Base-by-base conservation (phyloP, 1,140 invertebrate species). In the Heliconius eleuchia region DNA sequence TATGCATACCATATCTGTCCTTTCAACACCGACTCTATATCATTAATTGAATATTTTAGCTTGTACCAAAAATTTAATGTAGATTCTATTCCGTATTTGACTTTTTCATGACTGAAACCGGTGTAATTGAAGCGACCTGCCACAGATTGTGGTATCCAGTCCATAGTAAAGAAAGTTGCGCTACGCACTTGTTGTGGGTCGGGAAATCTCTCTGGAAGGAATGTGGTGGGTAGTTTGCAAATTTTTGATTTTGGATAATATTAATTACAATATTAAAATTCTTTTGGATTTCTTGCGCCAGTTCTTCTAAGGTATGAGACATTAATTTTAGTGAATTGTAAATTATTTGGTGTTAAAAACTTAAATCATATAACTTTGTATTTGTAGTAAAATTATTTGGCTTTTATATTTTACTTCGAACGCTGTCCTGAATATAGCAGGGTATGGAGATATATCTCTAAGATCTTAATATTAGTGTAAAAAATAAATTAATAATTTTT, bases 101-200 rank as follows among this genome's bases (percentile, higher is more conserved):
- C 19, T 60, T 90, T 90, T 0, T 79, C 66, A 0, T 60, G 11
- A 6, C 57, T 84, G 7, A 89, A 71, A 0, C 87, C 87, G 1
- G 85, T 76, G 5, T 78, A 71, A 23, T 80, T 81, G 57, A 83
- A 78, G 13, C 27, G 23, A 30, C 60, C 60, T 16, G 60, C 23
- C 27, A 66, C 55, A 23, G 19, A 23, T 11, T 57, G 60, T 66
- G 60, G 60, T 13, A 30, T 50, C 90, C 90, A 92, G n/a, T 90
- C 86, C 1, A 85, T 83, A 11, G 78, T 77, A 73, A 90, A 92
- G 0, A 88, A 77, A 1, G 88, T 81, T 0, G 88, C 19, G 8
- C 82, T 85, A 3, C 82, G 79, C 1, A 83, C 80, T 77, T 92
- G 91, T 1, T 83, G 80, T 0, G 87, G 86, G 30, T 88, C 82